Evolutionary conservation across 2,113 vertebrate species (phyloP), one percentile per base, ranked within the genome.

Genomic region (Panthera leo): DNA sequence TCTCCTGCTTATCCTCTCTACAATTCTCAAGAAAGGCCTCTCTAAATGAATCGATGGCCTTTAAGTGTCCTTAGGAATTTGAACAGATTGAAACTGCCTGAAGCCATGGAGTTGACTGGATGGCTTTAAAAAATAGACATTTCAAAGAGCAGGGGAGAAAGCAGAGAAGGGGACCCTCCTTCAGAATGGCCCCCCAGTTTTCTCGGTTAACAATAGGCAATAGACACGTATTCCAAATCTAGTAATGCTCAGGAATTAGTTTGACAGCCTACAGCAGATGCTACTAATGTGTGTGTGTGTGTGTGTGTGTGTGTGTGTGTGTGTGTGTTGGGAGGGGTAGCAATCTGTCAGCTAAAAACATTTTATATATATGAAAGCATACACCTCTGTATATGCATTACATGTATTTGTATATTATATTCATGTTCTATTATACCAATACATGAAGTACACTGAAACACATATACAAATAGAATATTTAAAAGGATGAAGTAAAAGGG

Each of bases 41-140:
- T 82, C 51, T 82, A 96, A 97, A 91, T 88, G 96, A 96, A 94
- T 39, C 67, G 4, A 63, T 96, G 79, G 75, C 89, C 58, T 97
- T 80, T 79, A 94, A 97, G 91, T 93, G 63, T 95, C 91, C 61
- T 97, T 53, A 91, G 85, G 93, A 96, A 97, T 96, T 92, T 96
- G 93, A 91, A 95, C 78, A 91, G 95, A 94, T 89, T 94, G 85
- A 96, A 97, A 97, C 73, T 90, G 67, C 95, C 95, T 53, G 85
- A 97, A 94, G 96, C 94, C 93, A 87, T 36, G 19, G 84, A 55
- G 87, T 96, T 96, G 92, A 61, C 68, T 89, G 79, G 93, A 84
- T 93, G 85, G 58, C 67, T 95, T 97, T 87, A 51, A 88, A 93
- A 97, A 79, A 97, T n/a, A 85, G 83, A 45, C 82, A 65, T 93